phyloP scores from a whole-genome alignment of 2,113 vertebrate species.

The Gopherus flavomarginatus region DNA sequence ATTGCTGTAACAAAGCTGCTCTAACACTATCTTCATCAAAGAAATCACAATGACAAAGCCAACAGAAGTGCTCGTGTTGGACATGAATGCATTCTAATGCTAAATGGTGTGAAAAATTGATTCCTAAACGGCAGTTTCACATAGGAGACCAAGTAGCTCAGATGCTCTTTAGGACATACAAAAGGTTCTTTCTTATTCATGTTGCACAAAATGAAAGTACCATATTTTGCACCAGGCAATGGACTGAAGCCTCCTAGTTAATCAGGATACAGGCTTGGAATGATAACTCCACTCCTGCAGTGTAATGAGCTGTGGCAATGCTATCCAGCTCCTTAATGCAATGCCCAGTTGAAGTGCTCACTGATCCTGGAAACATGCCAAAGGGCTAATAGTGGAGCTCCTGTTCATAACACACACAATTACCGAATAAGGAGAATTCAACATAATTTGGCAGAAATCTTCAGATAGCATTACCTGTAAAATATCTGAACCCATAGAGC shows the following conservation, averaged over 20 bases:
- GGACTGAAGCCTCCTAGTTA: conserved; percentile 14
- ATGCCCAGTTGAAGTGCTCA: conserved; percentile 15
- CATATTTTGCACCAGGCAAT: not conserved
- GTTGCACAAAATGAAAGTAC: not conserved
- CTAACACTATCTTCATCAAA: not conserved
- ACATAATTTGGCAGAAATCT: conserved; percentile 36
- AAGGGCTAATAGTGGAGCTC: not conserved
- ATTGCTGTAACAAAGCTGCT: not conserved
- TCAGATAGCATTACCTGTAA: not conserved
- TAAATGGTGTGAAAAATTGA: conserved; percentile 41
- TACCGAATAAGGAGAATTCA: conserved; percentile 17
- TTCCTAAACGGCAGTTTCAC: conserved; percentile 28
- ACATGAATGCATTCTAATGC: conserved; percentile 27
- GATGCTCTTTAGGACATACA: conserved; percentile 16
- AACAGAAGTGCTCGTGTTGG: not conserved
- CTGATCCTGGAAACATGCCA: not conserved
- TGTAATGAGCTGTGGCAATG: conserved; percentile 1
- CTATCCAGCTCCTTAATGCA: conserved; percentile 6
- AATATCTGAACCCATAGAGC: not conserved
- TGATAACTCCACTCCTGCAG: not conserved
- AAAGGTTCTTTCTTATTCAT: not conserved
- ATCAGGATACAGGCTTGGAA: conserved; percentile 21
- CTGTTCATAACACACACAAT: conserved; percentile 19
- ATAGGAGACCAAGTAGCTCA: conserved; percentile 10
- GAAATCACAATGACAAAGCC: not conserved